Evolutionary conservation across 1,140 invertebrate genomes (phyloP).

Genomic region (Arctopsyche grandis): DNA sequence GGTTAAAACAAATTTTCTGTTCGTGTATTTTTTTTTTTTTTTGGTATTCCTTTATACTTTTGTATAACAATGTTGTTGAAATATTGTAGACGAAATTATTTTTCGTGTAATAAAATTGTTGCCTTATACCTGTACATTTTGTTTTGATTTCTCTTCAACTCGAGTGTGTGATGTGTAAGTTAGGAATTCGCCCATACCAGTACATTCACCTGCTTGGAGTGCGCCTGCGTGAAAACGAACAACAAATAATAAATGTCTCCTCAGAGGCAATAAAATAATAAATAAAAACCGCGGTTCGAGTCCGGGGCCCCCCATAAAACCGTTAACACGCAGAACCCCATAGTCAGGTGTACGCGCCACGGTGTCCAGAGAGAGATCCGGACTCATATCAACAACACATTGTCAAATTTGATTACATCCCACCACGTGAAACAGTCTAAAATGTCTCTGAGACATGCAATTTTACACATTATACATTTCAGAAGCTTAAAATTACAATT

Average conservation of each 20-base stretch:
- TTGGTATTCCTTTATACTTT: slow-evolving; percentile 41
- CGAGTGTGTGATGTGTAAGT: background rate
- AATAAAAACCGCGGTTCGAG: slow-evolving; percentile 29
- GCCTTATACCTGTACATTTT: slow-evolving; percentile 2
- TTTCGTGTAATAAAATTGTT: slow-evolving; percentile 45
- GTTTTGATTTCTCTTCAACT: background rate
- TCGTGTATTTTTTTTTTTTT: slow-evolving; percentile 21
- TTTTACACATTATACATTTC: no score
- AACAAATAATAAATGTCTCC: slow-evolving; percentile 40
- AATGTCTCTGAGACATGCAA: no score
- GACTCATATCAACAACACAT: background rate
- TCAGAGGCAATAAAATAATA: slow-evolving; percentile 27
- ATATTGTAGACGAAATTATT: slow-evolving; percentile 35
- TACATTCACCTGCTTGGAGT: slow-evolving; percentile 10
- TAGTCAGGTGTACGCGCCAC: slow-evolving; percentile 19
- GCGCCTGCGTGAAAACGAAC: slow-evolving; percentile 22
- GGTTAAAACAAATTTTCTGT: slow-evolving; percentile 8
- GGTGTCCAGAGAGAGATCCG: background rate
- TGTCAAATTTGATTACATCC: background rate
- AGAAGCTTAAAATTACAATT: no score
- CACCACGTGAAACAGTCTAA: no score
- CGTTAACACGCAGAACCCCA: slow-evolving; percentile 25
- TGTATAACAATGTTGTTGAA: slow-evolving; percentile 45
- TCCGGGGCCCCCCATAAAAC: slow-evolving; percentile 5
- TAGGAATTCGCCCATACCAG: background rate